Evolutionary conservation across 2,888 invertebrate species (phyloP), one percentile per base, ranked within the genome.

Genomic region (Temnothorax ravouxi): DNA sequence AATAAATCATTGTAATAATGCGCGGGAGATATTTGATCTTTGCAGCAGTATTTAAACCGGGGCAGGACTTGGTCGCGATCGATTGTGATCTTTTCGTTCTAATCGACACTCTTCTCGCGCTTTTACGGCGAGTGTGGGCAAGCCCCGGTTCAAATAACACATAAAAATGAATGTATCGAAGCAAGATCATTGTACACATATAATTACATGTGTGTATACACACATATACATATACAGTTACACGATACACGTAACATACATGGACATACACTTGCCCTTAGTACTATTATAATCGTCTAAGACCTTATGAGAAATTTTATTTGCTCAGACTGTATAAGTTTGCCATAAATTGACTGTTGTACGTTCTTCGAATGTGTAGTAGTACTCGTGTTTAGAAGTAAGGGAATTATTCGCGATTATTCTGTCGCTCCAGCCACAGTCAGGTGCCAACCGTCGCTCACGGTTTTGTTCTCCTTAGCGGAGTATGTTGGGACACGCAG

Each of bases 311-410:
- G 38, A 89, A 87, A 88, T 90, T 90, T 92, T 79, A 86, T 91
- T 92, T 94, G 91, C 91, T 93, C 93, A 93, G 93, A 92, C 92
- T 93, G 91, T 89, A 91, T 92, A 92, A 90, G 92, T 93, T 93
- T 94, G 94, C 94, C 93, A 93, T 93, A 92, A 89, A 90, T 88
- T 83, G 71, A 88, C 85, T 86, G 84, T 84, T 84, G 84, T 84
- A 82, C 67, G 88, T 89, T 83, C 82, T 67, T 83, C 83, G 80
- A 76, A 81, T 81, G 77, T 83, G 74, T 85, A 59, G 69, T 85
- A 64, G 72, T 79, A 85, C 64, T 87, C 83, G 85, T 75, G 84
- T 86, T 71, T 84, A 87, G 88, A 87, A 88, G 84, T 88, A 91
- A 89, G 86, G 84, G 82, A 86, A 87, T 86, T 86, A 86, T 62